Percentiles rank a stretch among this genome's conserved stretches.
These are phyloP conservation scores for Sycophaga agraensis DNA, from an alignment of 1,140 invertebrate species.

Conservation along the genomic window DNA sequence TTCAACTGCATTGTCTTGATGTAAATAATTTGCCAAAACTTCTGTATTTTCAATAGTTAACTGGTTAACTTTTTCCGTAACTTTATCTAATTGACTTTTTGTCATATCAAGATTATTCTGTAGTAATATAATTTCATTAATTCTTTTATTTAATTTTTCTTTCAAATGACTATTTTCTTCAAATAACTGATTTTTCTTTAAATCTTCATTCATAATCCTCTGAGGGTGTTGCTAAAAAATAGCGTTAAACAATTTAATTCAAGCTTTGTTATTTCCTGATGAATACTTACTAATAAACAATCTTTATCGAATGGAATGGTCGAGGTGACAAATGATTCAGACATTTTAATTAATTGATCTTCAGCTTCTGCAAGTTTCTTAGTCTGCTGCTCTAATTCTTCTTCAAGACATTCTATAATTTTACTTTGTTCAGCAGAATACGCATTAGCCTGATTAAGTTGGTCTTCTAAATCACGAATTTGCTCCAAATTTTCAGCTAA, in stretches of 20 bases:
- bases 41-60: conserved; percentile 13
- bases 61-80: conserved; percentile 16
- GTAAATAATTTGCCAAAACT: not conserved
- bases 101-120: conserved; percentile 29
- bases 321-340: conserved; percentile 23
- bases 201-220: conserved; percentile 8
- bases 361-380: conserved; percentile 35
- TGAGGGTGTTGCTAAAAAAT: not conserved
- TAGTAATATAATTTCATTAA: conserved; percentile 32
- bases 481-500: conserved; percentile 38
- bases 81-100: conserved; percentile 31
- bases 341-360: conserved; percentile 26
- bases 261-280: too few relatives aligned
- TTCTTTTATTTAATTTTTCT: conserved; percentile 32
- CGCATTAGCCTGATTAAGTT: conserved; percentile 36
- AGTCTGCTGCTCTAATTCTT: conserved; percentile 39
- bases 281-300: not conserved
- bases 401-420: conserved; percentile 40
- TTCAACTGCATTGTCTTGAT: not conserved
- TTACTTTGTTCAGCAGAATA: conserved; percentile 41
- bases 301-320: too few relatives aligned
- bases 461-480: conserved; percentile 43
- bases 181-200: conserved; percentile 7
- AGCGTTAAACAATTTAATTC: not conserved
- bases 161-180: conserved; percentile 28